phyloP scores from a whole-genome alignment of 2,888 invertebrate species.

The Noctua pronuba region DNA sequence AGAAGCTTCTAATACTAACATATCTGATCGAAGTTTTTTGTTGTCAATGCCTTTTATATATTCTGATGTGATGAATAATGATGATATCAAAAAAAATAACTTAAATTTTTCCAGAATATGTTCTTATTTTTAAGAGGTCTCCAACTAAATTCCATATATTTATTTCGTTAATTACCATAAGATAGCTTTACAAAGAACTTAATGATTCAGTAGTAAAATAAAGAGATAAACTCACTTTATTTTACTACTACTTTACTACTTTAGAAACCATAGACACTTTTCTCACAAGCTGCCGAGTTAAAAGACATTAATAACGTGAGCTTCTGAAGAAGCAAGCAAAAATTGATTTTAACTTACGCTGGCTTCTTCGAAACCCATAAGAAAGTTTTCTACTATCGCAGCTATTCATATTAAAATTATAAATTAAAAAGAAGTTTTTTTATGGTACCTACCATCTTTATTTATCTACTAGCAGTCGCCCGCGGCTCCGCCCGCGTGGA shows the following conservation, averaged over 20 bases:
- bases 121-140: neutral
- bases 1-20: constrained; percentile 71
- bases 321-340: neutral
- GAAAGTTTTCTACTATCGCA: neutral
- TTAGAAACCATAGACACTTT: neutral
- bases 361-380: neutral
- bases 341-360: neutral
- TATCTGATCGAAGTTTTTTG: constrained; percentile 57
- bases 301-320: neutral
- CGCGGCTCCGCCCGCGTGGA: too few species aligned
- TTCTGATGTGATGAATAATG: neutral
- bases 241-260: too few species aligned
- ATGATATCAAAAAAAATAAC: too few species aligned
- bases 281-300: too few species aligned
- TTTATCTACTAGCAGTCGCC: too few species aligned
- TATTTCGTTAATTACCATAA: neutral
- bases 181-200: neutral
- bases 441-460: too few species aligned
- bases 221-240: too few species aligned
- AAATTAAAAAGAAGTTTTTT: neutral
- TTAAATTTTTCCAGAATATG: neutral
- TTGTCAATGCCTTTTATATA: constrained; percentile 17
- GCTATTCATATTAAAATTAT: neutral
- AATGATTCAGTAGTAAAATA: neutral
- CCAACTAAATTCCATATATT: neutral